These are phyloP conservation scores for Yponomeuta malinellus DNA, from an alignment of 2,888 invertebrate genomes.

Conservation along the genomic window DNA sequence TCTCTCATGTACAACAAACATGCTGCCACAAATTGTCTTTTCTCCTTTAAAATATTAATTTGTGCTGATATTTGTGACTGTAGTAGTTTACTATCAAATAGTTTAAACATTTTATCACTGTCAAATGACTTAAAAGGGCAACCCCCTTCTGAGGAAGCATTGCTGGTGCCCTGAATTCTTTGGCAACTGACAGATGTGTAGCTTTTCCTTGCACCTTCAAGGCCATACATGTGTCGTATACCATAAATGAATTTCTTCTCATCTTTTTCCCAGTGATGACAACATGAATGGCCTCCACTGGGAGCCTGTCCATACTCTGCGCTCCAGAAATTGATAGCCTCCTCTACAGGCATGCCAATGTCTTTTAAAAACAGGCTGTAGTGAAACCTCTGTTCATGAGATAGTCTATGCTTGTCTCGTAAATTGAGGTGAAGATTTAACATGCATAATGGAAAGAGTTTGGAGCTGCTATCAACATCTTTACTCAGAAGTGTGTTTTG, in stretches of 20 bases:
- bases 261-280: slow-evolving; percentile 79
- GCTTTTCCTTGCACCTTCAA: slow-evolving; percentile 79
- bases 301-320: slow-evolving; percentile 76
- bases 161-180: slow-evolving; percentile 72
- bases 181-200: slow-evolving; percentile 78
- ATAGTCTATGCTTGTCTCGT: slow-evolving; percentile 76
- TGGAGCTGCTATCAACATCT: slow-evolving; percentile 57
- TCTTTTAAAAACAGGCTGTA: slow-evolving; percentile 84
- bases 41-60: slow-evolving; percentile 45
- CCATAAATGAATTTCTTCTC: slow-evolving; percentile 79
- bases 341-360: slow-evolving; percentile 79
- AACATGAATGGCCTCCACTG: slow-evolving; percentile 63
- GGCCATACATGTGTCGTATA: slow-evolving; percentile 82
- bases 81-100: slow-evolving; percentile 37
- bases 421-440: slow-evolving; percentile 73
- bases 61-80: slow-evolving; percentile 33
- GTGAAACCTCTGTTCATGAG: slow-evolving; percentile 78
- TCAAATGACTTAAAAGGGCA: slow-evolving; percentile 80
- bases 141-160: slow-evolving; percentile 74
- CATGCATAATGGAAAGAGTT: slow-evolving; percentile 80
- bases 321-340: slow-evolving; percentile 80
- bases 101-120: slow-evolving; percentile 42
- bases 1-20: slow-evolving; percentile 43
- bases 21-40: slow-evolving; percentile 41
- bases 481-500: slow-evolving; percentile 34